Conservation (phyloP, 2,113 vertebrate genomes). For the Gobius niger region DNA sequence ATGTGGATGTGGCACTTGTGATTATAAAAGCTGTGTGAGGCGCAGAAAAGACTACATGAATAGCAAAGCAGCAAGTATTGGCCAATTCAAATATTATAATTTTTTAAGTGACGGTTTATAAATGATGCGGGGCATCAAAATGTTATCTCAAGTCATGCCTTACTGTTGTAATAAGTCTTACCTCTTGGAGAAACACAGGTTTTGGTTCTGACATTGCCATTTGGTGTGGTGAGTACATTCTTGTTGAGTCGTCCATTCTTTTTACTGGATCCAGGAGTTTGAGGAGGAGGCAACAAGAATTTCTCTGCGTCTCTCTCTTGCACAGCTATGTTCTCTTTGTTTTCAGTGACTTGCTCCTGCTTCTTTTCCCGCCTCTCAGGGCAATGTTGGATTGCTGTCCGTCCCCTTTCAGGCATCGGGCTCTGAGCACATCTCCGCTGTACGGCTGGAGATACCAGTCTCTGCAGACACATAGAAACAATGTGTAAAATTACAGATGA, state of each 20-base stretch:
- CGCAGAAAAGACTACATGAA: constrained; percentile 37
- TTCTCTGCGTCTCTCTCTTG: constrained; percentile 59
- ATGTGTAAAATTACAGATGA: not conserved
- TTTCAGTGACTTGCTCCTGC: constrained; percentile 60
- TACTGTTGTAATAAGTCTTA: constrained; percentile 37
- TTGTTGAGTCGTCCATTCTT: constrained; percentile 70
- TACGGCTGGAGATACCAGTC: constrained; percentile 32
- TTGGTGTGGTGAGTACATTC: constrained; percentile 68
- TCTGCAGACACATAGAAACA: constrained; percentile 37
- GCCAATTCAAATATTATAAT: constrained; percentile 57
- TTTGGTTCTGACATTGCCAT: constrained; percentile 44
- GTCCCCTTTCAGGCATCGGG: constrained; percentile 44
- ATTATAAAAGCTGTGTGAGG: constrained; percentile 55
- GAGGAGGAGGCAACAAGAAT: constrained; percentile 79
- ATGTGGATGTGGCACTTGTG: constrained; percentile 68
- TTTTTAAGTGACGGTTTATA: constrained; percentile 37
- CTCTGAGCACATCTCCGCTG: constrained; percentile 43
- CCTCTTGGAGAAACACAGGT: constrained; percentile 55
- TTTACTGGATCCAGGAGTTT: constrained; percentile 69
- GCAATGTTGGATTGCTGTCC: constrained; percentile 15
- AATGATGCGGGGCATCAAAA: constrained; percentile 34
- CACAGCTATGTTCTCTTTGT: constrained; percentile 83
- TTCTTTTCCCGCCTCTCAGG: constrained; percentile 57
- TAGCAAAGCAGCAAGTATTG: constrained; percentile 29
- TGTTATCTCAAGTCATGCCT: constrained; percentile 34